Conservation (phyloP, 2,888 invertebrate species). For the Tipula confusa region DNA sequence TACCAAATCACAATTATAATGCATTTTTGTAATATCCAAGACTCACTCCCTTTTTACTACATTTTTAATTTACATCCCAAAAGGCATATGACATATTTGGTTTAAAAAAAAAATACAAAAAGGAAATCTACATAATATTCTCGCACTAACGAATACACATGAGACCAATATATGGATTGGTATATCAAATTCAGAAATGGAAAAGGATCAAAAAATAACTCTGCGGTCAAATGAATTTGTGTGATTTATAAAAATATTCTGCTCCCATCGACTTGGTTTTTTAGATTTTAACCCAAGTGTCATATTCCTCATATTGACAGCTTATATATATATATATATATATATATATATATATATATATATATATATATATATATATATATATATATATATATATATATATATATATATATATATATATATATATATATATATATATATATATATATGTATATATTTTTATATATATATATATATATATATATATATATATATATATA, state of each 20-base stretch:
- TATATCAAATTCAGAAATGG: constrained; percentile 8
- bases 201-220: constrained; percentile 25
- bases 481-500: no score
- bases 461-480: no score
- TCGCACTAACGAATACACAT: constrained; percentile 16
- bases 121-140: not conserved
- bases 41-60: not conserved
- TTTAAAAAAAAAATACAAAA: no score
- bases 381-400: no score
- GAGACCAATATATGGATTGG: constrained; percentile 15
- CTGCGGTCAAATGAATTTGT: constrained; percentile 20
- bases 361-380: no score
- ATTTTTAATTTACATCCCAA: not conserved
- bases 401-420: no score
- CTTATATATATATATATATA: no score
- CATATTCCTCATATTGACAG: not conserved
- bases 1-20: not conserved
- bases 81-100: not conserved
- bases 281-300: not conserved
- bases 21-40: not conserved
- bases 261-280: not conserved
- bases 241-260: not conserved
- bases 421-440: no score
- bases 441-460: no score
- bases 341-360: no score